Base-by-base conservation (phyloP, 2,113 vertebrate species). In the Platycercus adscitus region DNA sequence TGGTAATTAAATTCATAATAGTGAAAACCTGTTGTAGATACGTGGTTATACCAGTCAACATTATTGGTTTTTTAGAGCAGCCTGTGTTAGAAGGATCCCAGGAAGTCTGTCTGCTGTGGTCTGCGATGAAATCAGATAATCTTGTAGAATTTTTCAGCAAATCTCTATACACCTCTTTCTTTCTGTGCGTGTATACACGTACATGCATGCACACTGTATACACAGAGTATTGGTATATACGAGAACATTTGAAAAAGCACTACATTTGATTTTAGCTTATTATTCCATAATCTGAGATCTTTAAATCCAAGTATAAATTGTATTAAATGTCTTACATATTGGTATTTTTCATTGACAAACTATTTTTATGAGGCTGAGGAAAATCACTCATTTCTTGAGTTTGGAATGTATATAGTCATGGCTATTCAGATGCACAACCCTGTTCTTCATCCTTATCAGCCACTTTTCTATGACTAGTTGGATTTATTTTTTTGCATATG, bases 181-280 rank as follows among this genome's bases (percentile, higher is more conserved):
- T 96, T 97, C 90, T 96, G 89, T 95, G 92, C 10, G 1, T 95
- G 89, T 93, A 72, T 95, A 93, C 55, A 64, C 1, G 8, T 89
- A 95, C 69, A 91, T 97, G 97, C 97, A 97, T 93, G 97, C 97
- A 97, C 96, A 97, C 44, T 91, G 64, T 96, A 96, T 94, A 96
- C 89, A 87, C 93, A 92, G 79, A 96, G 77, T 97, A 97, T 96
- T 95, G 93, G 96, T 97, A 97, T 96, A 95, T 97, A 91, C 76
- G 89, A 96, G 96, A 97, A 92, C 92, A 97, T 93, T 93, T 97
- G 96, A 97, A 96, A 96, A 93, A 87, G 96, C 96, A 94, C 95
- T 96, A 96, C 69, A 82, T 97, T 97, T 97, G 96, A 97, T 68
- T 96, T 91, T 96, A 89, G 79, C 90, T 65, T 95, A 55, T 96